phyloP scores from a whole-genome alignment of 2,113 vertebrate species.

The Suncus etruscus region DNA sequence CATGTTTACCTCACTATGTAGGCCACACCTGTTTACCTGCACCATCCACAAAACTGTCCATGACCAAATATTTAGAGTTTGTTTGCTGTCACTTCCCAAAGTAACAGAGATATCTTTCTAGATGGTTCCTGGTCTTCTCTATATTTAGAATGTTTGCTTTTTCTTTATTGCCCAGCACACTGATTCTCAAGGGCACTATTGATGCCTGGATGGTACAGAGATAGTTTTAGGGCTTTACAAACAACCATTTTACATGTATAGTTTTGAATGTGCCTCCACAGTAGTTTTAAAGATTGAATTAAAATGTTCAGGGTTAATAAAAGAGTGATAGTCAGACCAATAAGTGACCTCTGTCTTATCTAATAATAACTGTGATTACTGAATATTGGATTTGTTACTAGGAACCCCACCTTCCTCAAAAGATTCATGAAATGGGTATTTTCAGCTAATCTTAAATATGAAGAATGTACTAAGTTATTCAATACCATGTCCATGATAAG shows the following conservation, averaged over 20 bases:
- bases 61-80: background rate
- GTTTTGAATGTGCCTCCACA: background rate
- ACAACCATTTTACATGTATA: background rate
- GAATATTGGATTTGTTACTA: background rate
- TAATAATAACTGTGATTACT: background rate
- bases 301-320: background rate
- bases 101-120: background rate
- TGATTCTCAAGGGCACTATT: background rate
- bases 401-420: background rate
- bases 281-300: background rate
- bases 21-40: too few species aligned
- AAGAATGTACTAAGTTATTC: background rate
- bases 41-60: background rate
- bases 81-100: too few species aligned
- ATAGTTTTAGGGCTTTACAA: background rate
- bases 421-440: conserved; percentile 1
- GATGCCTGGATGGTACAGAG: too few species aligned
- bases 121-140: background rate
- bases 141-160: background rate
- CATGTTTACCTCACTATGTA: rapidly evolving
- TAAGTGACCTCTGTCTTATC: background rate
- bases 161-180: background rate
- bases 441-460: background rate
- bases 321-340: background rate
- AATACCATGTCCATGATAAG: background rate